Evolutionary conservation across 2,888 invertebrate genomes (phyloP), one percentile per base, ranked within the genome.

Genomic region (Atherix ibis): DNA sequence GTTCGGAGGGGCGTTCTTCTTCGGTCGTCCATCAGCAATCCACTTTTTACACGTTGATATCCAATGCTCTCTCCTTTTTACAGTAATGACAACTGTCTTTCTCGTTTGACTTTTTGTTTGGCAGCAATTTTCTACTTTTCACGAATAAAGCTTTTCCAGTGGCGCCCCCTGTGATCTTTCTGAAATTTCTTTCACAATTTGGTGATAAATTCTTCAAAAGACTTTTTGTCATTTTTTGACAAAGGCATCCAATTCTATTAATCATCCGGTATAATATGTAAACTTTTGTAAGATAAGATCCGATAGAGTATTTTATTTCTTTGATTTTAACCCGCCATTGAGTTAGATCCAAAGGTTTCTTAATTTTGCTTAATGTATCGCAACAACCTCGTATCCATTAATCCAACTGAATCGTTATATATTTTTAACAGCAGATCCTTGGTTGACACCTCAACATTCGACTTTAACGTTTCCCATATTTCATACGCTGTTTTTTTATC

Each of bases 391-490:
- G n/a, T n/a, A n/a, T 47, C 49, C 49, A 48, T 41, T 31, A 51
- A 53, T 5, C 44, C 42, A 34, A 51, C 50, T 17, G 51, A 49
- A 27, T 53, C 48, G 18, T 45, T 46, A 25, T 47, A 53, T 14
- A 49, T 48, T 34, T 46, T 49, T 37, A 51, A 53, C 18, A 55
- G 27, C 40, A 51, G 50, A 43, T 54, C 49, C 36, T 47, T 48
- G 6, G 51, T 47, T 17, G 46, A 40, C 19, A 51, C 48, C 38
- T 52, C 46, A 35, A 51, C 51, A 6, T 47, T 34, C 17, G 37
- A 35, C 34, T 46, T 36, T 27, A 27, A 27, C 6, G 27, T 13
- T 27, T 51, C 45, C 48, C 51, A 50, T 16, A 46, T 44, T 8
- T 54, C 48, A 31, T 39, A 36, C 1, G 52, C 50, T 29, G 48